phyloP scores from a whole-genome alignment of 2,113 vertebrate species.

The Lichenostomus cassidix region DNA sequence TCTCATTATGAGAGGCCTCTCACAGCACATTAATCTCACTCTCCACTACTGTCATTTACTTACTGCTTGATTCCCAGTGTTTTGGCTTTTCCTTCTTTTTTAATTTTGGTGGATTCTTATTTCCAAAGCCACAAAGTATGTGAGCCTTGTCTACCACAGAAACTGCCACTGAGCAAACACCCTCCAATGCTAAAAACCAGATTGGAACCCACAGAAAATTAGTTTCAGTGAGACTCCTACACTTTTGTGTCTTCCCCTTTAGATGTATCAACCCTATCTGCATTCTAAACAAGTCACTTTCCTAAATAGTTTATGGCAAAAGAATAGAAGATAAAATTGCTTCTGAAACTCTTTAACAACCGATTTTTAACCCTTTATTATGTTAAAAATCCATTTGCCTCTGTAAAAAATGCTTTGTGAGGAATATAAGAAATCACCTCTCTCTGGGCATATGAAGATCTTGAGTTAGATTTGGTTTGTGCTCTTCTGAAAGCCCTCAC shows the following conservation, averaged over 20 bases:
- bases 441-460: neutral
- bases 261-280: neutral
- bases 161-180: neutral
- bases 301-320: neutral
- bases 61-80: neutral
- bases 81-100: neutral
- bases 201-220: neutral
- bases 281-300: neutral
- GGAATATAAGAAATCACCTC: neutral
- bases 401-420: neutral
- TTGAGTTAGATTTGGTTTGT: neutral
- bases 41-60: neutral
- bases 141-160: neutral
- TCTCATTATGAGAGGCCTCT: neutral
- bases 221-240: neutral
- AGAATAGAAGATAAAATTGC: constrained; percentile 36
- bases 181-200: neutral
- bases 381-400: neutral
- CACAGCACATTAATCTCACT: neutral
- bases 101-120: neutral
- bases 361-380: neutral
- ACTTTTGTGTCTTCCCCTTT: neutral
- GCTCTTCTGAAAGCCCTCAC: neutral
- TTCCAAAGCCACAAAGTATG: neutral
- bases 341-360: neutral